Evolutionary conservation across 1,140 invertebrate species (phyloP), one percentile per base, ranked within the genome.

Genomic region (Melanaphis sacchari): DNA sequence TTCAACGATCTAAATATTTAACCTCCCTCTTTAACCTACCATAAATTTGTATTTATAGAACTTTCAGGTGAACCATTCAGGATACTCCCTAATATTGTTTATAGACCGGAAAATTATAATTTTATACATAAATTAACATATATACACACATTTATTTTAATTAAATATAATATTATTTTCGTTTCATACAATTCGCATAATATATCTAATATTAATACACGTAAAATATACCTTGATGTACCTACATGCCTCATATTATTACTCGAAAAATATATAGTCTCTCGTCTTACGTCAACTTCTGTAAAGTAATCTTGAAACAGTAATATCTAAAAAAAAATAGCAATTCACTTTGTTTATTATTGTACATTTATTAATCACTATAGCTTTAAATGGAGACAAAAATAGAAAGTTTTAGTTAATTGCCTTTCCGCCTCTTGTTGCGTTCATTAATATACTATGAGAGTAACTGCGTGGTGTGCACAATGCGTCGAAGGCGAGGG

Each of bases 381-480:
- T 3, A 38, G 21, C 46, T 66, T 90, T 21, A 41, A 41, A 59
- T 40, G 49, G 49, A 66, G 38, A 90, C 89, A 2, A 90, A 90
- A 90, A 90, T 90, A 90, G 89, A 90, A 76, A 66, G 49, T 90
- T 90, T 90, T 66, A 66, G 89, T 90, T 90, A 90, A 90, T 90
- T 41, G 54, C 89, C 52, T 66, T 66, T n/a, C 52, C 89, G 40
- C 54, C 89, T 40, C 54, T 89, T 31, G 52, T 36, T 46, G 8
- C n/a, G 31, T 52, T 8, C 36, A 89, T 88, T 88, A 38, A 43
- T 43, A 40, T 76, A 82, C 0, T 26, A 85, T 43, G 41, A 85
- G 84, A 85, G 84, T 41, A 40, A 85, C 11, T 43, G n/a, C 38
- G n/a, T 36, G 43, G 43, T 88, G 43, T 18, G 46, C 46, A 52